Percentiles rank a stretch among this genome's conserved stretches.
Conservation (phyloP, 2,797 vertebrate species). For the Heterohyrax brucei region DNA sequence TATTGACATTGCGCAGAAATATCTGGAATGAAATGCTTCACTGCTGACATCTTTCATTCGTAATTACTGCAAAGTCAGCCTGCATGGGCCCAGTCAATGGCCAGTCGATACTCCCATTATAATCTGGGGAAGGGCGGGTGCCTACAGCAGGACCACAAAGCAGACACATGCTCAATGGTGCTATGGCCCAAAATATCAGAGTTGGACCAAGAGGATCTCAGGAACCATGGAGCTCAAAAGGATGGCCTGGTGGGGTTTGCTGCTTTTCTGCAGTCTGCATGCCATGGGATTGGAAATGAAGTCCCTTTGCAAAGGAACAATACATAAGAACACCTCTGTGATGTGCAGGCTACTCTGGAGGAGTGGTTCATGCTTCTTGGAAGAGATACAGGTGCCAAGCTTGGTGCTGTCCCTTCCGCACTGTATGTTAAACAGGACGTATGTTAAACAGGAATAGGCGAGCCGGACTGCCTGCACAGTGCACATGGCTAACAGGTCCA, state of each 20-base stretch:
- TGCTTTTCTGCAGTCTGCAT: background rate
- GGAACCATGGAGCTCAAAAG: background rate
- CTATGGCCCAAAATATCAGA: background rate
- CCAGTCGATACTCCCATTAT: conserved; percentile 79
- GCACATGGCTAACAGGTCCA: background rate
- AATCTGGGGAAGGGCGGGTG: conserved; percentile 57
- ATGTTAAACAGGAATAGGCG: background rate
- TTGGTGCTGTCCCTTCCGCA: background rate
- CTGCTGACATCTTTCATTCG: conserved; percentile 83
- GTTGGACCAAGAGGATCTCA: background rate
- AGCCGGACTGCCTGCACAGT: background rate
- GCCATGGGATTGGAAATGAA: background rate
- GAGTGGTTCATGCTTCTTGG: background rate
- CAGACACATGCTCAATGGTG: background rate
- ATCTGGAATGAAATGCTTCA: conserved; percentile 76
- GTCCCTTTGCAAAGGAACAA: background rate
- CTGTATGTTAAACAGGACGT: background rate
- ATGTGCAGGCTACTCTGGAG: background rate
- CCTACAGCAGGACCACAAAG: conserved; percentile 50
- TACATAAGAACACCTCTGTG: background rate
- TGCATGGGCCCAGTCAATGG: conserved; percentile 71
- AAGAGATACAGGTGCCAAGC: background rate
- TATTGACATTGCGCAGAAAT: conserved; percentile 82
- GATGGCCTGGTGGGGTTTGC: fast-evolving
- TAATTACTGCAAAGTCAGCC: conserved; percentile 78